Evolutionary conservation across 92 coral and sea anemone genomes (phyloP).

Genomic region (Nematostella vectensis): DNA sequence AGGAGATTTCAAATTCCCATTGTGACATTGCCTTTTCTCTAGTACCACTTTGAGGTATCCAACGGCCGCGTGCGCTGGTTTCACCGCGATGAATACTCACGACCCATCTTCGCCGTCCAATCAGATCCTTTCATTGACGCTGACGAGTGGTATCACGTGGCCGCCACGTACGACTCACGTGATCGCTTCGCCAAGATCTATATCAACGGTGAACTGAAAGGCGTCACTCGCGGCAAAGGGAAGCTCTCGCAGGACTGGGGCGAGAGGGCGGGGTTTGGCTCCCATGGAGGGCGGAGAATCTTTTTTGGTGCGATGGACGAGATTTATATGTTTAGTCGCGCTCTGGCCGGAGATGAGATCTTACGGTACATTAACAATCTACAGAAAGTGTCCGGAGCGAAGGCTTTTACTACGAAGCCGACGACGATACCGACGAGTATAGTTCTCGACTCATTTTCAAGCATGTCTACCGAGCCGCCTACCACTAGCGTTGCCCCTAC

Average conservation of each 20-base stretch:
- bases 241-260: constrained; percentile 80
- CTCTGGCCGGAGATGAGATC: constrained; percentile 59
- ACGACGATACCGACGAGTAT: constrained; percentile 6
- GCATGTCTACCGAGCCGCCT: neutral
- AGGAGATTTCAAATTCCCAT: no score
- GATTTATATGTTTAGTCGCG: constrained; percentile 75
- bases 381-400: constrained; percentile 17
- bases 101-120: constrained; percentile 52
- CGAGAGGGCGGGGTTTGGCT: constrained; percentile 67
- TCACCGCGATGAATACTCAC: constrained; percentile 60
- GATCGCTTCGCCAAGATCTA: constrained; percentile 62
- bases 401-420: constrained; percentile 2
- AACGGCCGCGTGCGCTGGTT: constrained; percentile 80
- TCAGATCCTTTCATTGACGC: constrained; percentile 55
- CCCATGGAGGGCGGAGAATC: constrained; percentile 40
- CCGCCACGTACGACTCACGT: constrained; percentile 79
- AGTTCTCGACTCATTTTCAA: constrained; percentile 3
- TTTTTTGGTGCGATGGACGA: constrained; percentile 77
- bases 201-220: constrained; percentile 65
- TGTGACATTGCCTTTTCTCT: constrained; percentile 1
- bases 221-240: constrained; percentile 68
- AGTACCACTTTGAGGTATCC: constrained; percentile 59
- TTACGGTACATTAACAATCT: constrained; percentile 45
- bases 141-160: constrained; percentile 84
- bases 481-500: constrained; percentile 2